A percentile compares a stretch with the other conserved stretches of the same genome.
phyloP scores from a whole-genome alignment of 2,888 invertebrate genomes.

The Deroplatys truncata region DNA sequence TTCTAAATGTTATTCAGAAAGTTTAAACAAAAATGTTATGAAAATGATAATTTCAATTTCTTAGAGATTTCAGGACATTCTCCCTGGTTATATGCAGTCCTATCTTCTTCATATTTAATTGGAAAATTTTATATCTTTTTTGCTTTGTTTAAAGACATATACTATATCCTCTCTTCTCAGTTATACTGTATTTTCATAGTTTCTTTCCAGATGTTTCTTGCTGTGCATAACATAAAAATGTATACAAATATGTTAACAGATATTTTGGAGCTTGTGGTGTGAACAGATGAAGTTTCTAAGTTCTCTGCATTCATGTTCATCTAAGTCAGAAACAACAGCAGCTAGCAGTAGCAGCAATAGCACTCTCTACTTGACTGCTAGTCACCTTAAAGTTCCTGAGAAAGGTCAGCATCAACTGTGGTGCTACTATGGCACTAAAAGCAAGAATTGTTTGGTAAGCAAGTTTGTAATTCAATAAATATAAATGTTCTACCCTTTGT shows the following conservation, averaged over 20 bases:
- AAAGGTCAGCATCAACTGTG: conserved; percentile 41
- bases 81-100: no score
- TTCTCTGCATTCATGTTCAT: conserved; percentile 45
- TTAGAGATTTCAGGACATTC: no score
- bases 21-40: no score
- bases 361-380: conserved; percentile 47
- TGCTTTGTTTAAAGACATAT: no score
- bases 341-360: conserved; percentile 48
- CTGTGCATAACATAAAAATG: background rate
- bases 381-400: conserved; percentile 37
- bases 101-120: no score
- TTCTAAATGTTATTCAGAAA: no score
- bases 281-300: conserved; percentile 48
- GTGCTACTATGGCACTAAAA: conserved; percentile 28
- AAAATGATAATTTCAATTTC: no score
- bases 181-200: background rate
- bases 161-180: background rate
- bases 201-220: background rate
- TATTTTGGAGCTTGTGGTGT: conserved; percentile 60
- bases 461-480: background rate
- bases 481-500: background rate
- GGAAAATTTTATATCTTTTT: no score
- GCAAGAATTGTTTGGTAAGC: background rate
- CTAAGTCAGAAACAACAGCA: conserved; percentile 52
- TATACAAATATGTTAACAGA: conserved; percentile 38